Base-by-base conservation (phyloP, 2,888 invertebrate genomes). In the Creontiades dilutus region DNA sequence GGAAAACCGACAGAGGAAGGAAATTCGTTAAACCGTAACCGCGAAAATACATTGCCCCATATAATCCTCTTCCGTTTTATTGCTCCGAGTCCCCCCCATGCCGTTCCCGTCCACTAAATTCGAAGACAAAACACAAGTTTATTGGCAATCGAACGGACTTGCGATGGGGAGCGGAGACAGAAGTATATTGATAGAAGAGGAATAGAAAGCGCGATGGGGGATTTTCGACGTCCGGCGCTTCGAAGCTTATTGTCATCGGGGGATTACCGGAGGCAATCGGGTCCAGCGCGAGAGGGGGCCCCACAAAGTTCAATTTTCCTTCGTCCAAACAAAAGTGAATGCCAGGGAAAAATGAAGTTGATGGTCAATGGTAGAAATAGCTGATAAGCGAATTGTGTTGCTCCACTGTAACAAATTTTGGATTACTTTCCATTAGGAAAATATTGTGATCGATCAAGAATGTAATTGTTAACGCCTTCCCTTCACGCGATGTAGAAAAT, bases 51-150 rank as follows among this genome's bases (percentile, higher is more conserved):
- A 80, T 80, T 47, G 78, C 78, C 46, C 78, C 78, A 37, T 37
- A 47, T 80, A 80, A 80, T 80, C 78, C 78, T 80, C 78, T 19
- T n/a, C 13, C 78, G 47, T 80, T 80, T 80, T 80, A 80, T 80
- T 37, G 78, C 37, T 47, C 37, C 46, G 13, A 19, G 19, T 27
- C 46, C 27, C 68, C 19, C n/a, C n/a, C n/a, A n/a, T n/a, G n/a
- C n/a, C 23, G 68, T 46, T 12, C 37, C 19, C 47, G 13, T n/a
- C n/a, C 78, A 80, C 46, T 80, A 80, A 80, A 80, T 80, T 80
- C 78, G 46, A 80, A 80, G 78, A 80, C 78, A 46, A 80, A 80
- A 80, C 78, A 80, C 78, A 47, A 80, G 78, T 80, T 80, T 80
- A 80, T 80, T 80, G 78, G 78, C 78, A 46, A 80, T 80, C 47